Conservation (phyloP, 1,140 invertebrate genomes). For the Papilio glaucus region DNA sequence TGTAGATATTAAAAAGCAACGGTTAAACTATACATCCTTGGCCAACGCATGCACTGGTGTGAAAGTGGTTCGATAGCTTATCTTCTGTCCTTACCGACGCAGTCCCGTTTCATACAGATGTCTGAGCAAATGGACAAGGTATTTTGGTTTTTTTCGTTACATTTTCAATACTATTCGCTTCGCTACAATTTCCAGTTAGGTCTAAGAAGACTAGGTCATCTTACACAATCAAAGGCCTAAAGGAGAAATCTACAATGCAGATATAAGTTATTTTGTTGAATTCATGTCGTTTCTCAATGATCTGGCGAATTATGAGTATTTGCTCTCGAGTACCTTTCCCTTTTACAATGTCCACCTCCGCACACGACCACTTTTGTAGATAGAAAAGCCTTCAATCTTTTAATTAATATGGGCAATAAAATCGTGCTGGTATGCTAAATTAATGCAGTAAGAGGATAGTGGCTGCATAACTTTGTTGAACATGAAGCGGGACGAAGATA, state of each 20-base stretch:
- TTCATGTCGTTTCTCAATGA: constrained; percentile 33
- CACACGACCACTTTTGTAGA: not conserved
- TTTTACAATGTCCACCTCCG: constrained; percentile 18
- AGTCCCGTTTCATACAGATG: not conserved
- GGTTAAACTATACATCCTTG: not conserved
- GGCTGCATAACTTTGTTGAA: constrained; percentile 14
- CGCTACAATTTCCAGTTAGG: too few species aligned
- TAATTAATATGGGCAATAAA: too few species aligned
- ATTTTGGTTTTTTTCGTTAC: too few species aligned
- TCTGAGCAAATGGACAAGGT: too few species aligned
- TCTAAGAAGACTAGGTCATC: too few species aligned
- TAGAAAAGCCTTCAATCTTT: not conserved
- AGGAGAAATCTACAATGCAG: constrained; percentile 46
- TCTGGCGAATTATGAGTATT: constrained; percentile 34
- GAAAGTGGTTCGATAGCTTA: not conserved
- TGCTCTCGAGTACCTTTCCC: too few species aligned
- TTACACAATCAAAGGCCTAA: constrained; percentile 49
- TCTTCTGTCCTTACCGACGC: not conserved
- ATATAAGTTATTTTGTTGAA: constrained; percentile 42
- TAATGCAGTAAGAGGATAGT: constrained; percentile 2
- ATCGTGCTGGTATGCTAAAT: too few species aligned
- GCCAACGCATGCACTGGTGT: not conserved
- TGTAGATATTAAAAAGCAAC: constrained; percentile 39
- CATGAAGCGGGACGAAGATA: constrained; percentile 10
- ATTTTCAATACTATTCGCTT: too few species aligned